A percentile compares a stretch with the other conserved stretches of the same genome.
phyloP scores from a whole-genome alignment of 2,888 invertebrate species.

The Tachina fera region DNA sequence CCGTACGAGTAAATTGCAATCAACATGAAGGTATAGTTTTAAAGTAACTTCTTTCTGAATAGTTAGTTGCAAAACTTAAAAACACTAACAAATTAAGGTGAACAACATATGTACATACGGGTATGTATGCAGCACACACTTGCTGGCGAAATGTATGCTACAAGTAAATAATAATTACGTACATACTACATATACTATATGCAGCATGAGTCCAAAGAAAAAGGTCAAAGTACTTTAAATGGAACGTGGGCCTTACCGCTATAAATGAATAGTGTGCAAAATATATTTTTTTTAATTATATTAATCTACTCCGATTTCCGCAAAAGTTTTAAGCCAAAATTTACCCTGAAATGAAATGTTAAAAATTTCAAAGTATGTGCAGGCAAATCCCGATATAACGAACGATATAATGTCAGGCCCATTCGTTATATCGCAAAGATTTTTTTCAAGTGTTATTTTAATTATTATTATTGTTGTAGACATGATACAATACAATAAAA shows the following conservation, averaged over 20 bases:
- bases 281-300: neutral
- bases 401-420: too few relatives aligned
- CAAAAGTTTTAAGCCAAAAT: neutral
- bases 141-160: conserved; percentile 17
- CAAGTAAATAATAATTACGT: neutral
- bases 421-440: too few relatives aligned
- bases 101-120: conserved; percentile 6
- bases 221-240: conserved; percentile 79
- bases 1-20: conserved; percentile 53
- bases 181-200: neutral
- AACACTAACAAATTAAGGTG: conserved; percentile 29
- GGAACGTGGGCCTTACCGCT: conserved; percentile 78
- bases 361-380: too few relatives aligned
- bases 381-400: too few relatives aligned
- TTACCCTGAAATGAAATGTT: neutral
- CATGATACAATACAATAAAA: too few relatives aligned
- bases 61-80: conserved; percentile 25
- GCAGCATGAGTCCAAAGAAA: conserved; percentile 37
- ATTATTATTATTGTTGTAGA: too few relatives aligned
- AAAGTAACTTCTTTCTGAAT: conserved; percentile 9
- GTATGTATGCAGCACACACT: too few relatives aligned
- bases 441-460: too few relatives aligned
- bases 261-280: neutral
- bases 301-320: neutral
- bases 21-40: conserved; percentile 37